A percentile compares a stretch with the other conserved stretches of the same genome.
These are phyloP conservation scores for Scolopax rusticola DNA, from an alignment of 2,797 vertebrate species.

Conservation along the genomic window DNA sequence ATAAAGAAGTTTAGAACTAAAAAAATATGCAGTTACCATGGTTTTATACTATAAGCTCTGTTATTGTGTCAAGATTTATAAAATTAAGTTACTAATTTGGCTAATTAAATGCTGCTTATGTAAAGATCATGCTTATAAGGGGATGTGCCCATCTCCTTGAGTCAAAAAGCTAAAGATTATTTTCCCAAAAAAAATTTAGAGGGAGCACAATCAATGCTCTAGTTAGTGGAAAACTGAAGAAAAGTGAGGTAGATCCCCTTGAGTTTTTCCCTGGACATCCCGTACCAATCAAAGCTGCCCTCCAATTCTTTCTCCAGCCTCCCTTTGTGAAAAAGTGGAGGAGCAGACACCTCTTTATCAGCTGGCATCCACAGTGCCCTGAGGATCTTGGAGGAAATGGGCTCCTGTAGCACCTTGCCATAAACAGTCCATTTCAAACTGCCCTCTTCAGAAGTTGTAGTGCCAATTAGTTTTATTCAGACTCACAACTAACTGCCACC, in stretches of 20 bases:
- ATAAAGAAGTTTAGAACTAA: not conserved
- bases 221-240: not conserved
- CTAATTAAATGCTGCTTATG: not conserved
- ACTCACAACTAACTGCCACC: not conserved
- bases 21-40: not conserved
- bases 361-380: not conserved
- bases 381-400: rapidly evolving
- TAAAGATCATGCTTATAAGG: not conserved
- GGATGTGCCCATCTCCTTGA: not conserved
- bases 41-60: not conserved
- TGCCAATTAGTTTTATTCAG: not conserved
- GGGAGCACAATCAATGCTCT: not conserved
- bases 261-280: not conserved
- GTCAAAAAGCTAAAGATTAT: not conserved
- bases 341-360: rapidly evolving
- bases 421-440: not conserved
- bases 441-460: not conserved
- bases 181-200: not conserved
- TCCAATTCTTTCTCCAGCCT: not conserved
- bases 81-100: not conserved
- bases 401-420: not conserved
- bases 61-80: not conserved
- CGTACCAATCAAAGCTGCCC: not conserved
- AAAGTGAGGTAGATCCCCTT: not conserved
- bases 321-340: not conserved